Percentiles rank a stretch among this genome's conserved stretches.
Conservation (phyloP, 2,888 invertebrate species). For the Athrips mouffetella region DNA sequence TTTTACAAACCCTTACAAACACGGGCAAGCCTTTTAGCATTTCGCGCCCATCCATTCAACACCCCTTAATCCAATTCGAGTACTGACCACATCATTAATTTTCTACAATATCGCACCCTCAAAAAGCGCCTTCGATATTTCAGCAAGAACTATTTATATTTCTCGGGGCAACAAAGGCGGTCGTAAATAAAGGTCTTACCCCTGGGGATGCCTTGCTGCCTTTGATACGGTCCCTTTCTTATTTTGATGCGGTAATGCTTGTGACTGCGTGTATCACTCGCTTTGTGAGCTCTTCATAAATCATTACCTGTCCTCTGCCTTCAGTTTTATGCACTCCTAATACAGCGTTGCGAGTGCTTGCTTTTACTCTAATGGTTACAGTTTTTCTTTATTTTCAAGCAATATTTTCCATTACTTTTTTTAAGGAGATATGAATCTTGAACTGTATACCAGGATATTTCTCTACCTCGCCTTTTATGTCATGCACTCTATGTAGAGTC, state of each 20-base stretch:
- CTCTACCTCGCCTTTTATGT: no score
- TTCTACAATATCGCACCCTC: constrained; percentile 71
- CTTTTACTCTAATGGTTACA: no score
- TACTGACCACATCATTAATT: constrained; percentile 77
- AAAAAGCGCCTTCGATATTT: constrained; percentile 68
- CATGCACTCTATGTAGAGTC: no score
- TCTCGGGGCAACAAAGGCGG: constrained; percentile 69
- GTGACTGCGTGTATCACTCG: constrained; percentile 59
- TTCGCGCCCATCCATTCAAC: constrained; percentile 49
- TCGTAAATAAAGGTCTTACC: constrained; percentile 71
- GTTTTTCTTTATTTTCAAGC: neutral
- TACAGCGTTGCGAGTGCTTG: no score
- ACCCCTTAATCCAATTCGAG: constrained; percentile 69
- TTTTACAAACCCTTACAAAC: constrained; percentile 65
- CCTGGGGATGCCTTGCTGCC: constrained; percentile 68
- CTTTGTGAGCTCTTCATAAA: constrained; percentile 63
- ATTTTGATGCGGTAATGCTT: constrained; percentile 71
- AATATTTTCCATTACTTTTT: no score
- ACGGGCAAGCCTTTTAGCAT: constrained; percentile 67
- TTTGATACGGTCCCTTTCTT: constrained; percentile 75
- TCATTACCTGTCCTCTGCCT: constrained; percentile 57
- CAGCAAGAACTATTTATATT: constrained; percentile 75
- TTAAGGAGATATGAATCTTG: no score
- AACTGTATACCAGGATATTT: no score
- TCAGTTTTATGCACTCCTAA: neutral